These are phyloP conservation scores for Geophilus truncorum DNA, from an alignment of 2,888 invertebrate genomes.

Conservation along the genomic window DNA sequence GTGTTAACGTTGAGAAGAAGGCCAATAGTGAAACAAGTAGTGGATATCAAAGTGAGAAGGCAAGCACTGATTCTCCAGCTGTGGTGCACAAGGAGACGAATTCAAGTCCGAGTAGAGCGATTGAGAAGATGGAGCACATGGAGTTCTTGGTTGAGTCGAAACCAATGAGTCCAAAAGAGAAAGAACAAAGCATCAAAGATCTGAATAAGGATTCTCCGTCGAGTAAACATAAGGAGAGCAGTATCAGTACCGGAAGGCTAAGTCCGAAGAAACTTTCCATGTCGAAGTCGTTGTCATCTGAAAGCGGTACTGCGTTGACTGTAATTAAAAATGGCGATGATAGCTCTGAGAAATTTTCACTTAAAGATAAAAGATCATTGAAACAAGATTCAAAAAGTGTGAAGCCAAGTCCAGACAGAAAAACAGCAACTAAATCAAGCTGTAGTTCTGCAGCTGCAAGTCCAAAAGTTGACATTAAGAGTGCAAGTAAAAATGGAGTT, in stretches of 20 bases:
- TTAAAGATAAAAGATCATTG: conserved; percentile 12
- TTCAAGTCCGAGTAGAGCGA: not conserved
- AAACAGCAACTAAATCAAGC: not conserved
- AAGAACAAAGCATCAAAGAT: not conserved
- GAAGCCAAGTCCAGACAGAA: conserved; percentile 29
- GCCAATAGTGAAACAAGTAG: conserved; percentile 33
- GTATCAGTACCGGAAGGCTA: not conserved
- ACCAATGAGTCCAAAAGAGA: conserved; percentile 29
- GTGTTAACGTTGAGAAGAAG: not conserved
- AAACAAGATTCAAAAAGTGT: conserved; percentile 16
- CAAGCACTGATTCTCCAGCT: conserved; percentile 30
- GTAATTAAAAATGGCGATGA: not conserved
- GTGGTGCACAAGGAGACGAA: conserved; percentile 29
- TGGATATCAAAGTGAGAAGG: conserved; percentile 33
- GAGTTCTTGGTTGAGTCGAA: not conserved
- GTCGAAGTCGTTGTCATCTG: not conserved
- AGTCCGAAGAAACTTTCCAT: conserved; percentile 1
- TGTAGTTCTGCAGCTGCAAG: not conserved
- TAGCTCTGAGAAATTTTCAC: not conserved
- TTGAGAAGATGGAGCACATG: conserved; percentile 25
- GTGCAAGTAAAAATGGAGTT: not conserved
- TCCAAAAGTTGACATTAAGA: not conserved
- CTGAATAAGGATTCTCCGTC: conserved; percentile 8
- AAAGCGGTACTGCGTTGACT: not conserved
- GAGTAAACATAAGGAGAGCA: conserved; percentile 28